These are phyloP conservation scores for Minunthozetes semirufus DNA, from an alignment of 2,888 invertebrate species.

Conservation along the genomic window DNA sequence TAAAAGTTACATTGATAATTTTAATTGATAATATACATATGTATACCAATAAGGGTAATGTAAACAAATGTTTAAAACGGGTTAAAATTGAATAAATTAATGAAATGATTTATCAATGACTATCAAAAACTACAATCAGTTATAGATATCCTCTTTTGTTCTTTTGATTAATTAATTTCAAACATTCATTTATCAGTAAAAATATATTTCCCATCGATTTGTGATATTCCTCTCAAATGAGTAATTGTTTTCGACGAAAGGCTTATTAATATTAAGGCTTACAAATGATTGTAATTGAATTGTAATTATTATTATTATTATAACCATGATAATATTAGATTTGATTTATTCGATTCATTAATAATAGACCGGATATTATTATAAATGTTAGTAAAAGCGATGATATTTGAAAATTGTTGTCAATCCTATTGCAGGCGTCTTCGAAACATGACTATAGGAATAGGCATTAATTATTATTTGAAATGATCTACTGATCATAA, in stretches of 20 bases:
- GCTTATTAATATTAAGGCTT: constrained; percentile 21
- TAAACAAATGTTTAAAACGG: no score
- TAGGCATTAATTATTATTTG: background rate
- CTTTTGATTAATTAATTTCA: background rate
- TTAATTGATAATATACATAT: no score
- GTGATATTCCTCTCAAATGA: background rate
- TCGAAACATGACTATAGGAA: constrained; percentile 45
- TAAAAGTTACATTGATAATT: no score
- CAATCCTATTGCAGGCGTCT: constrained; percentile 47
- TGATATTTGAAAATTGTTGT: background rate
- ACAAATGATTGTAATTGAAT: background rate
- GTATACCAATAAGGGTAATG: no score
- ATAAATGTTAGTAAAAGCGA: background rate
- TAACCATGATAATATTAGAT: no score
- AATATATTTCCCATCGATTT: background rate
- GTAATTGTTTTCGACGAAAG: background rate
- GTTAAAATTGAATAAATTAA: no score
- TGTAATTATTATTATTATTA: background rate
- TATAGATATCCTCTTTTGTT: no score
- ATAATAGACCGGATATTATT: constrained; percentile 2
- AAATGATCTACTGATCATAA: no score
- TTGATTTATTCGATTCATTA: constrained; percentile 1
- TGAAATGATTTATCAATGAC: no score
- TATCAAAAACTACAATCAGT: no score
- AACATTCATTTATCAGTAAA: background rate